Evolutionary conservation across 2,888 invertebrate species (phyloP).

Genomic region (Drosophila mimica): DNA sequence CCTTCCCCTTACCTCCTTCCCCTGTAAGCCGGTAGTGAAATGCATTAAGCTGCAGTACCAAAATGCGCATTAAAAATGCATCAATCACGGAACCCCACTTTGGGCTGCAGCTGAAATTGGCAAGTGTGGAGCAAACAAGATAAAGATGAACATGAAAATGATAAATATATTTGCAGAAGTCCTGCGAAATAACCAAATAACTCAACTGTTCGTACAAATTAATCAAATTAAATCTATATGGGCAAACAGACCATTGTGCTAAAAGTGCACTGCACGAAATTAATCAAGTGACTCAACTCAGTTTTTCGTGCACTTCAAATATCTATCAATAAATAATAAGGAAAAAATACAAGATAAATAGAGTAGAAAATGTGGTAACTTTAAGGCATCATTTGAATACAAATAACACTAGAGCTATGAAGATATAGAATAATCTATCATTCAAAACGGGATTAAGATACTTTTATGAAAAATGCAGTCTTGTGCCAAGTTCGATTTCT

Average conservation of each 20-base stretch:
- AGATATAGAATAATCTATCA: not conserved
- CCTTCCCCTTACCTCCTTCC: no score
- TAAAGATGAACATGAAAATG: constrained; percentile 63
- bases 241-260: not conserved
- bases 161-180: constrained; percentile 62
- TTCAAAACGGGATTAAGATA: not conserved
- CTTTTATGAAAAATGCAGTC: not conserved
- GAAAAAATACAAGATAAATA: not conserved
- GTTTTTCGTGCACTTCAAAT: not conserved
- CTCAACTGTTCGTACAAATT: constrained; percentile 48
- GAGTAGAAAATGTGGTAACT: not conserved
- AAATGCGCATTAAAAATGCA: constrained; percentile 81
- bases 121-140: constrained; percentile 38
- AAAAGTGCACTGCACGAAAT: constrained; percentile 9
- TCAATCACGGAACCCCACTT: constrained; percentile 71
- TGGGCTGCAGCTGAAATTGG: constrained; percentile 38
- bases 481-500: not conserved
- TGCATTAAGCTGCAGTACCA: constrained; percentile 41
- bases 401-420: not conserved
- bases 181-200: constrained; percentile 30
- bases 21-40: constrained; percentile 21
- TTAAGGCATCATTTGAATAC: not conserved
- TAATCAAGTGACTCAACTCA: not conserved
- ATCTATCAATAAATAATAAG: not conserved
- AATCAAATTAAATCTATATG: constrained; percentile 61